Base-by-base conservation (phyloP, 1,140 invertebrate species). In the Lordiphosa mommai region DNA sequence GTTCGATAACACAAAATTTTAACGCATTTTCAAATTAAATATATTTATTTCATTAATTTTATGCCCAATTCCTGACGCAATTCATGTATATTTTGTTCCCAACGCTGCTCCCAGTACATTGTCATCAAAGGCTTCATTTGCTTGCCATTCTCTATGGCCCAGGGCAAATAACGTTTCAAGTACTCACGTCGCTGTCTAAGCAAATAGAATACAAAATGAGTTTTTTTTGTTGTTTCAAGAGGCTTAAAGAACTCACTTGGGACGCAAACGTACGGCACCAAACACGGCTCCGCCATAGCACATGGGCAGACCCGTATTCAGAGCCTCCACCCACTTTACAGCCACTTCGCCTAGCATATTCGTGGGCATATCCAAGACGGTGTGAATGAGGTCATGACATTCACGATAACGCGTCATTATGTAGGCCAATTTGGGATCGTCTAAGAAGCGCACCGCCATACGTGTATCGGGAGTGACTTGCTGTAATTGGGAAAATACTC, bases 331-430 rank as follows among this genome's bases (percentile, higher is more conserved):
- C 97, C 97, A 99, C 90, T 99, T 99, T 3, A 99, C 95, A 4
- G 95, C 93, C 10, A 99, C 96, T 86, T 93, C 92, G 84, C 96
- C 96, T 4, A 98, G 90, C 96, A 99, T 98, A 84, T 97, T 97
- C 4, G 97, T 99, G 9, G 96, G 97, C 96, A 98, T 98, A 50
- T 93, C 92, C 23, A 99, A 91, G 4, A 96, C 89, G 0, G 97
- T 94, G 90, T 99, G 98, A 58, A 97, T 93, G 46, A 99, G 91
- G 90, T 99, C 98, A 89, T 99, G 98, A 10, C 95, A 94, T 90
- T 99, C 97, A 65, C 98, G 93, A 89, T 99, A 99, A 36, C 98
- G 91, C 89, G 98, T 96, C 94, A 99, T 98, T 2, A 99, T 94
- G 90, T 99, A 99, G 12, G 97, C 96, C 47, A 98, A 89, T 60